phyloP scores from a whole-genome alignment of 1,140 invertebrate species.

The Drosophila littoralis region DNA sequence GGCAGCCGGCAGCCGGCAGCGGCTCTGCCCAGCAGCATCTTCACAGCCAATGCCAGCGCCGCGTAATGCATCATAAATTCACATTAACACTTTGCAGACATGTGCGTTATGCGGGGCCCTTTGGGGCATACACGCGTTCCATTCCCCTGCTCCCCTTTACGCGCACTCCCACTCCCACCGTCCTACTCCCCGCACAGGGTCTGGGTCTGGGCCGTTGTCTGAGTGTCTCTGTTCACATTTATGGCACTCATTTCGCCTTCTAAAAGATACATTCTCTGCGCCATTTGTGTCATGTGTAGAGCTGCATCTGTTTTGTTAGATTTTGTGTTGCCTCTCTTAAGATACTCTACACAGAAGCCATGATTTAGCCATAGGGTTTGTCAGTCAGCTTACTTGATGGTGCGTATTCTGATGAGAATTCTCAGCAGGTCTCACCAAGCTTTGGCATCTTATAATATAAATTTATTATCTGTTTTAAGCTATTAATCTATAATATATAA shows the following conservation, averaged over 20 bases:
- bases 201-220: conserved; percentile 15
- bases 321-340: conserved; percentile 1
- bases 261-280: conserved; percentile 78
- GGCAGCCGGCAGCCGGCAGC: neutral
- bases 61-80: conserved; percentile 82
- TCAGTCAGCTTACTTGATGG: too few species aligned
- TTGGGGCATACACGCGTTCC: conserved; percentile 33
- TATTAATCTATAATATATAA: too few species aligned
- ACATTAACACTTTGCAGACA: conserved; percentile 82
- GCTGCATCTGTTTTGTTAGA: conserved; percentile 70
- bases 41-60: conserved; percentile 36
- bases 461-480: too few species aligned
- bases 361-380: too few species aligned
- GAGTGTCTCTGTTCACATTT: conserved; percentile 68
- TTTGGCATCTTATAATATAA: too few species aligned
- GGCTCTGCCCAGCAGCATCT: conserved; percentile 14
- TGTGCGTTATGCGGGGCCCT: conserved; percentile 64
- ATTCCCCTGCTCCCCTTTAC: neutral
- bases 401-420: too few species aligned
- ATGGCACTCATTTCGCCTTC: conserved; percentile 74
- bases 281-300: conserved; percentile 70
- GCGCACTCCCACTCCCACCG: neutral
- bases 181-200: neutral
- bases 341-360: conserved; percentile 16
- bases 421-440: too few species aligned